Conservation (phyloP, 2,797 vertebrate genomes). For the Xyrichtys novacula region DNA sequence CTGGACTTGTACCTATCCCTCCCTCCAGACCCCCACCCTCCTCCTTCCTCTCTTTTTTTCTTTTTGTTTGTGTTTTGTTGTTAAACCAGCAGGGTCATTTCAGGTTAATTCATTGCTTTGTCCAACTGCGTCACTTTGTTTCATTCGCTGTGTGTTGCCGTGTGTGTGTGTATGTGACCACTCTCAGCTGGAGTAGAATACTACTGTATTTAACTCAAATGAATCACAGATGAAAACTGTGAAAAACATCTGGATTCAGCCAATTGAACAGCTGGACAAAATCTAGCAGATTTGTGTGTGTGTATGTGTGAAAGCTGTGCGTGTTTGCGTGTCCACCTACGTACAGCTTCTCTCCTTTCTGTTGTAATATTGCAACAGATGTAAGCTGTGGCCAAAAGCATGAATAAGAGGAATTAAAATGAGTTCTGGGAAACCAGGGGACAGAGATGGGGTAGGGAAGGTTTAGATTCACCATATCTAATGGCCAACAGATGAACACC, state of each 20-base stretch:
- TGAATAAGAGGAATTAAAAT: slow-evolving; percentile 65
- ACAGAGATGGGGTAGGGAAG: slow-evolving; percentile 29
- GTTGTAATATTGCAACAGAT: slow-evolving; percentile 72
- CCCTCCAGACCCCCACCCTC: not conserved
- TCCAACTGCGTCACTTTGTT: slow-evolving; percentile 21
- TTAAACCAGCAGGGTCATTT: slow-evolving; percentile 31
- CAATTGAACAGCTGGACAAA: slow-evolving; percentile 70
- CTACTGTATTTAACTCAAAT: slow-evolving; percentile 50
- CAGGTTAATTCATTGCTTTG: slow-evolving; percentile 33
- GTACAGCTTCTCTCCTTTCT: slow-evolving; percentile 46
- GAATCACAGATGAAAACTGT: slow-evolving; percentile 56
- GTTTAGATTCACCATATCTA: slow-evolving; percentile 67
- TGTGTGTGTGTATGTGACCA: slow-evolving; percentile 8
- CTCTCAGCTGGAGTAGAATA: slow-evolving; percentile 32
- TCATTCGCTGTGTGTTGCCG: not conserved
- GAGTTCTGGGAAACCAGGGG: slow-evolving; percentile 66
- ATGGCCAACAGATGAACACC: slow-evolving; percentile 67
- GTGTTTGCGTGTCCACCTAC: slow-evolving; percentile 53
- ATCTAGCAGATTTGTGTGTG: slow-evolving; percentile 45
- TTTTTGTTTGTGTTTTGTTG: slow-evolving; percentile 24
- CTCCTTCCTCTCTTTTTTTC: slow-evolving; percentile 1
- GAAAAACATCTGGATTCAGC: slow-evolving; percentile 73
- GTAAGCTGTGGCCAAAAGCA: slow-evolving; percentile 65
- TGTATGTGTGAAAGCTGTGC: slow-evolving; percentile 15
- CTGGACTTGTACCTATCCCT: slow-evolving; percentile 6